Conservation (phyloP, 1,140 invertebrate genomes). For the Pogonomyrmex barbatus region DNA sequence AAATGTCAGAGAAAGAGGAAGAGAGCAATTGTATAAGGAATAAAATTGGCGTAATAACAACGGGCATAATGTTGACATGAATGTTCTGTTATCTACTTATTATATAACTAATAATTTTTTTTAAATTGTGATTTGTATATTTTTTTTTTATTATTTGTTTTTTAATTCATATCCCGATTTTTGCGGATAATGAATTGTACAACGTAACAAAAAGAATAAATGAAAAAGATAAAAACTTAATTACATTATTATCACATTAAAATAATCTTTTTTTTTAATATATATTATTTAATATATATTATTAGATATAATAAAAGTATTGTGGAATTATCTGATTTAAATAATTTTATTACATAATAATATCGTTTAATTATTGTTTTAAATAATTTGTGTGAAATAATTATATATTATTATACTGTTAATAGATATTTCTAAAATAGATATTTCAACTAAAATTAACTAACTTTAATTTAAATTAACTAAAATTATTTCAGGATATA, state of each 20-base stretch:
- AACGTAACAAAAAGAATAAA: background rate
- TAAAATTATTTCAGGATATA: too few relatives aligned
- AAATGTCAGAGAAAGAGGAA: background rate
- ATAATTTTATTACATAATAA: background rate
- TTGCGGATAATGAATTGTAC: background rate
- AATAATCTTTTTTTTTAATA: background rate
- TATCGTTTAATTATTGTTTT: background rate
- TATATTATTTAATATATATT: background rate
- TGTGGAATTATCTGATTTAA: background rate
- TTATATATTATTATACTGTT: background rate
- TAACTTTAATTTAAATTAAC: too few relatives aligned
- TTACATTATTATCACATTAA: background rate
- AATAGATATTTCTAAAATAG: background rate
- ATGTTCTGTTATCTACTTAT: slow-evolving; percentile 62
- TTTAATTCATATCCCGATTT: background rate
- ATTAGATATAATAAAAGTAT: background rate
- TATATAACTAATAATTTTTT: slow-evolving; percentile 48
- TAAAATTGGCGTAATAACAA: background rate
- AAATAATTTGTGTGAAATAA: background rate
- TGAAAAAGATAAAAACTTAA: background rate
- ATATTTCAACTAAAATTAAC: background rate
- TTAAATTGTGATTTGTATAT: slow-evolving; percentile 2
- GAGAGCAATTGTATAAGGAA: slow-evolving; percentile 1
- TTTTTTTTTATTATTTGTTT: slow-evolving; percentile 14
- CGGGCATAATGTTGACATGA: slow-evolving; percentile 4